Percentiles rank a stretch among this genome's conserved stretches.
Conservation (phyloP, 2,797 vertebrate genomes). For the Erpetoichthys calabaricus region DNA sequence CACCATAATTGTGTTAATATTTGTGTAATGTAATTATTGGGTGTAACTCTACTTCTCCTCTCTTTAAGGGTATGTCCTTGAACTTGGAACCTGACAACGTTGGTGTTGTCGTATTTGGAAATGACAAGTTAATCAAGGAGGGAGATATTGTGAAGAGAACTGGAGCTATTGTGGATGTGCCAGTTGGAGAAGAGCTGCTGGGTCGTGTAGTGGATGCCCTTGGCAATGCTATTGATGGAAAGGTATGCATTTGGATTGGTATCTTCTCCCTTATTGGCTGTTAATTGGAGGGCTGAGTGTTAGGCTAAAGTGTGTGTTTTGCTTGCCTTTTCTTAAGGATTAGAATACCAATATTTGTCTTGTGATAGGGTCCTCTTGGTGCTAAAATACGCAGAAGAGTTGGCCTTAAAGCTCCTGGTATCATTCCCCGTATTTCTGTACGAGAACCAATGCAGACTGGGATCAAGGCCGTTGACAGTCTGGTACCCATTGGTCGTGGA, state of each 20-base stretch:
- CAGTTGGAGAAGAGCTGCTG: constrained; percentile 77
- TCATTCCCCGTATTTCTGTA: constrained; percentile 93
- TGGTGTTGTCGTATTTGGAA: constrained; percentile 93
- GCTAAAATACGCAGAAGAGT: constrained; percentile 71
- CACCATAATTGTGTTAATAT: no score
- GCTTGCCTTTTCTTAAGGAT: no score
- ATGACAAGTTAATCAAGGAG: constrained; percentile 92
- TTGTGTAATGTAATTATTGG: no score
- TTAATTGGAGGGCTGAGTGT: neutral
- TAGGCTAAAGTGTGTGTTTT: no score
- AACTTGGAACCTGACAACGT: constrained; percentile 96
- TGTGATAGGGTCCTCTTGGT: constrained; percentile 61
- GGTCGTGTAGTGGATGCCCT: constrained; percentile 87
- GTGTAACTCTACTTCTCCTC: no score
- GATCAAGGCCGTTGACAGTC: constrained; percentile 92
- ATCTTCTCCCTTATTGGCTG: neutral
- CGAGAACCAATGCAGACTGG: constrained; percentile 94
- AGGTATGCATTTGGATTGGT: constrained; percentile 43
- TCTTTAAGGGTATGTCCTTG: constrained; percentile 81
- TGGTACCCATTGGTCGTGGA: constrained; percentile 93
- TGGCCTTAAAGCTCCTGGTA: constrained; percentile 88
- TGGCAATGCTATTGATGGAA: constrained; percentile 88
- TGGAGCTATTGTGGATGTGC: constrained; percentile 89
- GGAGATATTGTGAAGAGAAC: constrained; percentile 91
- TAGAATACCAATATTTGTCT: neutral